Conservation (phyloP, 2,797 vertebrate species). For the Aldrovandia affinis region DNA sequence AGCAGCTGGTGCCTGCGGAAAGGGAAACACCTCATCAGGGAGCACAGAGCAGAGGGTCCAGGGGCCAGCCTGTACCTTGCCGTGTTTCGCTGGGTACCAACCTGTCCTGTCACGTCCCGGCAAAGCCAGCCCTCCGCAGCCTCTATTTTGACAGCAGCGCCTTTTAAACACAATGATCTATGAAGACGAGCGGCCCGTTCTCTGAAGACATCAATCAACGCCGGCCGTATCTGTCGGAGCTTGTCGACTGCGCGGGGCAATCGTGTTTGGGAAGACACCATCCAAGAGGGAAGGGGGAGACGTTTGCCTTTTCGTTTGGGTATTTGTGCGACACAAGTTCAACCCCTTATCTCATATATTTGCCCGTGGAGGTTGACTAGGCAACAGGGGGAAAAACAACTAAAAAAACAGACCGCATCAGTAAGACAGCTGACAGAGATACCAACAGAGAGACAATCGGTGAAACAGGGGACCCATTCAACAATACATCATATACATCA, state of each 20-base stretch:
- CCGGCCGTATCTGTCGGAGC: constrained; percentile 64
- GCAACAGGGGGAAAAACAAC: background rate
- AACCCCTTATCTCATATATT: too few species aligned
- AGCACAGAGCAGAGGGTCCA: background rate
- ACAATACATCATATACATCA: background rate
- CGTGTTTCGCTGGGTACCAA: background rate
- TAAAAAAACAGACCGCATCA: background rate
- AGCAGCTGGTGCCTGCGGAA: constrained; percentile 4
- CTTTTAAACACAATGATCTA: constrained; percentile 65
- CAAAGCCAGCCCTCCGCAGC: constrained; percentile 64
- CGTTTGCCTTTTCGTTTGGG: background rate
- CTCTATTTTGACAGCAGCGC: constrained; percentile 66
- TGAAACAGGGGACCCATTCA: background rate
- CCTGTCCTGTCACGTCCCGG: constrained; percentile 62
- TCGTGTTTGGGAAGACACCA: background rate
- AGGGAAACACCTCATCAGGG: background rate
- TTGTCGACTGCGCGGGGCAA: constrained; percentile 44
- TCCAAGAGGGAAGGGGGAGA: background rate
- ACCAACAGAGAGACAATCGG: background rate
- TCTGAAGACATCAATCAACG: constrained; percentile 70
- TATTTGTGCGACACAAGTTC: background rate
- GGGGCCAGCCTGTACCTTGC: background rate
- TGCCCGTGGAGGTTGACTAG: too few species aligned
- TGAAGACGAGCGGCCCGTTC: constrained; percentile 63
- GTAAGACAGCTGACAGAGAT: background rate